Base-by-base conservation (phyloP, 2,113 vertebrate species). In the Fregetta grallaria region DNA sequence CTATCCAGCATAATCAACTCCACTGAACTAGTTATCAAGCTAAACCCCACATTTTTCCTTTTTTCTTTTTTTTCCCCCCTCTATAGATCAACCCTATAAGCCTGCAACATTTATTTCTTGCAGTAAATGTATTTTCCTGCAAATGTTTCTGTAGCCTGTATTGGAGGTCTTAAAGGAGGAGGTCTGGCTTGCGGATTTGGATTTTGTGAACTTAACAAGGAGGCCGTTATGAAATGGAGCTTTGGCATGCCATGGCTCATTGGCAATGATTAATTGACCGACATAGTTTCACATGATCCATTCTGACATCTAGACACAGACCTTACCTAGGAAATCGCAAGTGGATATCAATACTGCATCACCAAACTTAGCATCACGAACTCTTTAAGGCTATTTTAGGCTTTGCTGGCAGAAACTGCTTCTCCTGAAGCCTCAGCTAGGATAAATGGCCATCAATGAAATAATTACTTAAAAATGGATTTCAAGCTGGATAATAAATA, bases 241-340 rank as follows among this genome's bases (percentile, higher is more conserved):
- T 96, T 97, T 92, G 92, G 97, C 98, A 90, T 0, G 98, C 98
- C 97, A 97, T 98, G 98, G 98, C 97, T 98, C 98, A 98, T 98
- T 98, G 98, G 97, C 91, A 96, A 97, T 98, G 98, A 99, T 98
- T 98, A 98, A 98, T 98, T 97, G 97, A 86, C 97, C n/a, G 96
- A 96, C 94, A 96, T 97, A 98, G 95, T 98, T 98, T 98, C 98
- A 98, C 97, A 98, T 98, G 98, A 98, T 98, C 98, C 97, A 97
- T 98, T 98, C 95, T 97, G 98, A 98, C 98, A 98, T 96, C 80
- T 94, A 97, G 97, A 97, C 94, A 96, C 91, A 98, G 97, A 94
- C 96, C 94, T 98, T 98, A 98, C 97, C 98, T 98, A 97, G 96
- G 96, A 98, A 97, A 97, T 96, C 53, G 5, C 95, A 94, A 95